phyloP scores from a whole-genome alignment of 2,888 invertebrate species.

The Rhopalosiphum nymphaeae region DNA sequence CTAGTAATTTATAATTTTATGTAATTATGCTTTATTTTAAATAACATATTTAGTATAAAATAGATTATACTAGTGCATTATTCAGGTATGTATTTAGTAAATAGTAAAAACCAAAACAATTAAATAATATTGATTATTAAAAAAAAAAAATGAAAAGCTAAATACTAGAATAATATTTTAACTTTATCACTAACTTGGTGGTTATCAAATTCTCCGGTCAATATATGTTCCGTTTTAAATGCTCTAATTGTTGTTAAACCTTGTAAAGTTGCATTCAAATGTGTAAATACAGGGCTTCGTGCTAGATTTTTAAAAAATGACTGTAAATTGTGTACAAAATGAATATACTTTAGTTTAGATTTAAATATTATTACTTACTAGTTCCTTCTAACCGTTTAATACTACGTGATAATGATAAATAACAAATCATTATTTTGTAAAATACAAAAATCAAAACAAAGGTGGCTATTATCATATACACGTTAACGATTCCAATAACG shows the following conservation, averaged over 20 bases:
- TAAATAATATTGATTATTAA: neutral
- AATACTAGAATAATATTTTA: neutral
- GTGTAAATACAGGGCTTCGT: conserved; percentile 86
- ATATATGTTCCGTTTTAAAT: conserved; percentile 77
- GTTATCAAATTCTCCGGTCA: conserved; percentile 72
- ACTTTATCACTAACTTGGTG: conserved; percentile 68
- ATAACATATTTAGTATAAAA: neutral
- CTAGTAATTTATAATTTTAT: neutral
- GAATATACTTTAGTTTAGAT: neutral
- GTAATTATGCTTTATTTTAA: conserved; percentile 71
- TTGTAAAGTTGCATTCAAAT: conserved; percentile 82
- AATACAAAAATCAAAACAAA: conserved; percentile 80
- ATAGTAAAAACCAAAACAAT: neutral
- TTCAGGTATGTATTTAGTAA: neutral
- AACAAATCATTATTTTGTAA: conserved; percentile 82
- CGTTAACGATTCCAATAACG: conserved; percentile 82
- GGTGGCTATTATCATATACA: conserved; percentile 80
- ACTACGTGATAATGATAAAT: conserved; percentile 83
- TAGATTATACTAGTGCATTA: neutral
- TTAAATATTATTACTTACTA: conserved; percentile 75
- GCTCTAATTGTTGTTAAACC: conserved; percentile 86
- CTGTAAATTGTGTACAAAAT: neutral
- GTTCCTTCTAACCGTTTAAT: conserved; percentile 86
- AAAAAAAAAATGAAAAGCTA: neutral
- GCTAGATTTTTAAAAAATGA: conserved; percentile 72